Conservation (phyloP, 2,888 invertebrate genomes). For the Brachyptera risi region DNA sequence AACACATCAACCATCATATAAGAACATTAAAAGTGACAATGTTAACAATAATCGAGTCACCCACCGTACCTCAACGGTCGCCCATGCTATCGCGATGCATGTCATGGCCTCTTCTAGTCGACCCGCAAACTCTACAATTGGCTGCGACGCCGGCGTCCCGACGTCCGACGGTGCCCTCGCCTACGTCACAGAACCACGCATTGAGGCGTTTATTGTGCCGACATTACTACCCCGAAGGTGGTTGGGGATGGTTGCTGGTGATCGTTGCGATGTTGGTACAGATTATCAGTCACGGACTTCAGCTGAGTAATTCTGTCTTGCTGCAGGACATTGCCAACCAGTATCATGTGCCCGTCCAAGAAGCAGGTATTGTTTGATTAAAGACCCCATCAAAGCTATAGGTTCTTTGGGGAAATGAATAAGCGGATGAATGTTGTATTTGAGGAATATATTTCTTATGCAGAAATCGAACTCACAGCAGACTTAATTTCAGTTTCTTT, state of each 20-base stretch:
- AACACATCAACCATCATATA: too few species aligned
- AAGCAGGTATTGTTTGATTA: slow-evolving; percentile 22
- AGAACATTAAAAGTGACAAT: too few species aligned
- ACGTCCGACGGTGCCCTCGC: neutral
- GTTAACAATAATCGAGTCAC: too few species aligned
- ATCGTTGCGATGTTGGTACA: slow-evolving; percentile 44
- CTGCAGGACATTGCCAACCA: slow-evolving; percentile 35
- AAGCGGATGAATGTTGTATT: too few species aligned
- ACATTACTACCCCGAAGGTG: slow-evolving; percentile 49
- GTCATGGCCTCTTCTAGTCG: slow-evolving; percentile 8
- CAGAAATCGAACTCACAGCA: too few species aligned
- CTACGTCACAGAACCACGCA: neutral
- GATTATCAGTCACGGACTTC: slow-evolving; percentile 44
- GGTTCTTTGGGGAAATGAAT: too few species aligned
- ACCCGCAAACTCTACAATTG: neutral
- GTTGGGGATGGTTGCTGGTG: slow-evolving; percentile 49
- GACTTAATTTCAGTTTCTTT: too few species aligned
- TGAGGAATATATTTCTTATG: too few species aligned
- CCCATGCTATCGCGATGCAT: neutral
- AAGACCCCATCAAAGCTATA: too few species aligned
- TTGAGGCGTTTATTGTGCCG: slow-evolving; percentile 16
- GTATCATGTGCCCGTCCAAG: slow-evolving; percentile 10
- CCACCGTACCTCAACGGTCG: too few species aligned
- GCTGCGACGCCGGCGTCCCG: neutral
- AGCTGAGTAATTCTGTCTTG: slow-evolving; percentile 38